Evolutionary conservation across 2,113 vertebrate species (phyloP).

Genomic region (Amphiprion ocellaris): DNA sequence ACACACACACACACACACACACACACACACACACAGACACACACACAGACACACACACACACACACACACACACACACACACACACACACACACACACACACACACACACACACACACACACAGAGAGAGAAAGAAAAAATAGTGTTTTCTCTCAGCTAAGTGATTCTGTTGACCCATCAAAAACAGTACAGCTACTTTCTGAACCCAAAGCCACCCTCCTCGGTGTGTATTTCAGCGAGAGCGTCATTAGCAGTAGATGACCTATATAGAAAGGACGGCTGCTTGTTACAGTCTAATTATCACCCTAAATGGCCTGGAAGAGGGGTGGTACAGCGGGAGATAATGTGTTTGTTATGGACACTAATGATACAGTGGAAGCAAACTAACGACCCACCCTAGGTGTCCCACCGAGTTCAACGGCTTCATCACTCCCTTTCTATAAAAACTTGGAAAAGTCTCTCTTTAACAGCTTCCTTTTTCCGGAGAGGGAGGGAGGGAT

Average conservation of each 20-base stretch:
- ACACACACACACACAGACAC: no score
- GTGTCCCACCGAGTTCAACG: slow-evolving; percentile 58
- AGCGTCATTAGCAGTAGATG: slow-evolving; percentile 63
- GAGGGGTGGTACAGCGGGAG: slow-evolving; percentile 62
- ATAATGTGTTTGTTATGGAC: slow-evolving; percentile 81
- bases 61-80: no score
- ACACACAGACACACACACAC: background rate
- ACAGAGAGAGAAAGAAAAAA: background rate
- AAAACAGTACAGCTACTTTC: slow-evolving; percentile 36
- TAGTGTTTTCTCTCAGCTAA: slow-evolving; percentile 2
- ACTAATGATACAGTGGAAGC: slow-evolving; percentile 72
- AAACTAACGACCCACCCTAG: slow-evolving; percentile 67
- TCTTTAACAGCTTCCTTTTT: background rate
- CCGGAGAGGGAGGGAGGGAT: background rate
- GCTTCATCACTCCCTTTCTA: slow-evolving; percentile 25
- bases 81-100: no score
- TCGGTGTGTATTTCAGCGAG: slow-evolving; percentile 35
- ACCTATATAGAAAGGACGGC: slow-evolving; percentile 67
- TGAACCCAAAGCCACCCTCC: slow-evolving; percentile 22
- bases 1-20: no score
- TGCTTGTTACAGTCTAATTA: slow-evolving; percentile 79
- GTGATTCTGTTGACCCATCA: slow-evolving; percentile 49
- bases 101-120: no score
- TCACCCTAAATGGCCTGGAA: slow-evolving; percentile 73
- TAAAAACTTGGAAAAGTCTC: slow-evolving; percentile 42